phyloP scores from a whole-genome alignment of 2,113 vertebrate genomes.

The Gavia stellata region DNA sequence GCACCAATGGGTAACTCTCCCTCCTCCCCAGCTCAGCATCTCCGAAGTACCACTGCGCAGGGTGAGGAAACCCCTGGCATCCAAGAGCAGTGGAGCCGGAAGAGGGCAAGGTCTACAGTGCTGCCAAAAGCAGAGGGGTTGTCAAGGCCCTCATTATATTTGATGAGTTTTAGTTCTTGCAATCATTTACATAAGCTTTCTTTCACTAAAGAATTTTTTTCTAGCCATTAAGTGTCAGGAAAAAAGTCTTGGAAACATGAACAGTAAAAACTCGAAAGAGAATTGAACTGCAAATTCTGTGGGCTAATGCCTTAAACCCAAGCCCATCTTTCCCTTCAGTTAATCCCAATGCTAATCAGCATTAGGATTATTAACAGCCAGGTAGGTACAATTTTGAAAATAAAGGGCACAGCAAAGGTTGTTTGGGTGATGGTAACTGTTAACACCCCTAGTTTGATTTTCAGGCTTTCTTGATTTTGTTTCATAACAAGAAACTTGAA shows the following conservation, averaged over 20 bases:
- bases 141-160: background rate
- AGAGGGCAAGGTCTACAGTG: background rate
- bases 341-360: background rate
- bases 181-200: background rate
- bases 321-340: background rate
- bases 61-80: background rate
- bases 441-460: background rate
- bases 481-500: background rate
- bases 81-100: background rate
- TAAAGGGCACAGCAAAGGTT: background rate
- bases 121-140: background rate
- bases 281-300: background rate
- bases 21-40: background rate
- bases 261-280: background rate
- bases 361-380: background rate
- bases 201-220: background rate
- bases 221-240: background rate
- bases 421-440: background rate
- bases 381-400: background rate
- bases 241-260: background rate
- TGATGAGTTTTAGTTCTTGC: background rate
- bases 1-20: background rate
- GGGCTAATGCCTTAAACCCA: background rate
- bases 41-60: background rate
- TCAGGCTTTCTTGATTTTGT: background rate